These are phyloP conservation scores for Sylvia atricapilla DNA, from an alignment of 2,113 vertebrate species.

Conservation along the genomic window DNA sequence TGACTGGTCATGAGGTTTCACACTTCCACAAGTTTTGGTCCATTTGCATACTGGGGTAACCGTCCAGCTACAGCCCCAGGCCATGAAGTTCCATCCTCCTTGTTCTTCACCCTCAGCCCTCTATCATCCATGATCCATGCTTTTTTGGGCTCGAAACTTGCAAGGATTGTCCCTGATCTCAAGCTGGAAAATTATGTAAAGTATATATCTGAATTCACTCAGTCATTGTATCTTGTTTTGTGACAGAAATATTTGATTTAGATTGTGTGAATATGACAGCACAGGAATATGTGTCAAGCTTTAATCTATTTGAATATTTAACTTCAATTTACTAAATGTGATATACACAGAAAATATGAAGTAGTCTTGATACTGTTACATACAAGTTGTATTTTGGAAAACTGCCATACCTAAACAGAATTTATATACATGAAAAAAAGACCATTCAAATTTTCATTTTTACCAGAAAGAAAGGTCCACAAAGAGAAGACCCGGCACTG, in stretches of 20 bases:
- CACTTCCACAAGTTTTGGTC: neutral
- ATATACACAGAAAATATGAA: neutral
- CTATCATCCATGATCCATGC: neutral
- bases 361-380: neutral
- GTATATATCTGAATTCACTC: neutral
- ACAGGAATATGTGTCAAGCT: neutral
- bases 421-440: neutral
- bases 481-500: fast-evolving
- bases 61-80: neutral
- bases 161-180: neutral
- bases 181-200: neutral
- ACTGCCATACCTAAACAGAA: neutral
- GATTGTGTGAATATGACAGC: neutral
- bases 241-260: neutral
- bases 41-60: neutral
- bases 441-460: neutral
- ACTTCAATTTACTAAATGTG: neutral
- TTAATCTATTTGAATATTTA: neutral
- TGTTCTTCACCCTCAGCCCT: neutral
- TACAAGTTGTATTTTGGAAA: neutral
- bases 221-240: neutral
- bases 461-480: neutral
- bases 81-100: neutral
- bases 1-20: neutral
- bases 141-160: neutral